phyloP scores from a whole-genome alignment of 2,797 vertebrate species.

The Sebastiscus tertius region DNA sequence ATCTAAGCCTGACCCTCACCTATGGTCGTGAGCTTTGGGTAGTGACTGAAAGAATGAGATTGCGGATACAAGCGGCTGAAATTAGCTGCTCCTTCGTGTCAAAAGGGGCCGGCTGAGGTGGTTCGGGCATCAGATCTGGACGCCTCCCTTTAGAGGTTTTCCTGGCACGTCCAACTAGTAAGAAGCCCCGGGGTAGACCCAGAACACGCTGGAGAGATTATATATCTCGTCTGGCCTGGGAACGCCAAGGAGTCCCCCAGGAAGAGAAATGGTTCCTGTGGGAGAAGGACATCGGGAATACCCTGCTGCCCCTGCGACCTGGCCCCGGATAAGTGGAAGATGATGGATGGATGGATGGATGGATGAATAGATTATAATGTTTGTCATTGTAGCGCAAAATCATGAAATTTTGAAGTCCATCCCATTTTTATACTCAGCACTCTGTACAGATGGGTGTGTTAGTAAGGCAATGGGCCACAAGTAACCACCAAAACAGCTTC shows the following conservation, averaged over 20 bases:
- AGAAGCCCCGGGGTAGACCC: background rate
- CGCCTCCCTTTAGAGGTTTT: no score
- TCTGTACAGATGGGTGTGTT: background rate
- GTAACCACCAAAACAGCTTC: background rate
- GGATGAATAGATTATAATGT: background rate
- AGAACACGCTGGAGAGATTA: background rate
- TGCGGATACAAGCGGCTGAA: background rate
- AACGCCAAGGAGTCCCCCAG: background rate
- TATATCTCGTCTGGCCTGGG: background rate
- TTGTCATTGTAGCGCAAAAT: background rate
- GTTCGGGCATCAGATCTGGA: no score
- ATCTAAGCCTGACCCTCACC: background rate
- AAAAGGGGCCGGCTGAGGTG: no score
- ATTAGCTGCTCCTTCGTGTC: background rate
- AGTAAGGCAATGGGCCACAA: background rate
- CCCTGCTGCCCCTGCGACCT: background rate
- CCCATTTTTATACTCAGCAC: background rate
- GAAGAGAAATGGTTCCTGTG: background rate
- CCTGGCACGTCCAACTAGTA: background rate
- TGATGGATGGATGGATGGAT: background rate
- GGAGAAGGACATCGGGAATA: background rate
- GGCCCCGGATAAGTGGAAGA: background rate
- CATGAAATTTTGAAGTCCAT: background rate
- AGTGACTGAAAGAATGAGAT: background rate
- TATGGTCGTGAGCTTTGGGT: background rate